Evolutionary conservation across 2,113 vertebrate genomes (phyloP).

Genomic region (Eleginops maclovinus): DNA sequence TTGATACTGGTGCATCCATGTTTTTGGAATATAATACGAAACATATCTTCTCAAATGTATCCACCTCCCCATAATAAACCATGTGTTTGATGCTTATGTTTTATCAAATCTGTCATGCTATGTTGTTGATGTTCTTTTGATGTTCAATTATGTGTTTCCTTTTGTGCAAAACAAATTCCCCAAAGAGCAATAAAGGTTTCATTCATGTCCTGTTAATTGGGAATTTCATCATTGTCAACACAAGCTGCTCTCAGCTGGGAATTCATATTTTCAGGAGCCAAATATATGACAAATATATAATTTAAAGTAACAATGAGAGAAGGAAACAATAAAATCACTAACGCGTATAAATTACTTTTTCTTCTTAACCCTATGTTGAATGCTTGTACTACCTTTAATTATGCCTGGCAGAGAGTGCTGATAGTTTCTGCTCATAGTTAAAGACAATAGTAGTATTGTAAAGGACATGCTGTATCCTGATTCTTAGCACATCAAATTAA

Average conservation of each 20-base stretch:
- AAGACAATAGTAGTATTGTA: not conserved
- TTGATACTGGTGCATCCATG: not conserved
- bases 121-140: too few relatives aligned
- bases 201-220: not conserved
- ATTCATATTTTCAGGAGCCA: not conserved
- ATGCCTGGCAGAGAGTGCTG: constrained; percentile 34
- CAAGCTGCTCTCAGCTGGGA: not conserved
- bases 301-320: constrained; percentile 20
- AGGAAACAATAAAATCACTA: constrained; percentile 25
- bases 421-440: constrained; percentile 5
- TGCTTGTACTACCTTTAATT: constrained; percentile 23
- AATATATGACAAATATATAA: constrained; percentile 20
- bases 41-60: not conserved
- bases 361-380: constrained; percentile 43
- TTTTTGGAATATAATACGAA: not conserved
- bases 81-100: too few relatives aligned
- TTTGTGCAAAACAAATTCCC: too few relatives aligned
- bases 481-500: not conserved
- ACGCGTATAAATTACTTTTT: constrained; percentile 27
- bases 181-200: too few relatives aligned
- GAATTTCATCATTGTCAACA: not conserved
- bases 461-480: constrained; percentile 3
- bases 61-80: not conserved
- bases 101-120: too few relatives aligned
- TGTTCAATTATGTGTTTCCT: too few relatives aligned